phyloP scores from a whole-genome alignment of 1,140 invertebrate genomes.

The Gryon sp. region DNA sequence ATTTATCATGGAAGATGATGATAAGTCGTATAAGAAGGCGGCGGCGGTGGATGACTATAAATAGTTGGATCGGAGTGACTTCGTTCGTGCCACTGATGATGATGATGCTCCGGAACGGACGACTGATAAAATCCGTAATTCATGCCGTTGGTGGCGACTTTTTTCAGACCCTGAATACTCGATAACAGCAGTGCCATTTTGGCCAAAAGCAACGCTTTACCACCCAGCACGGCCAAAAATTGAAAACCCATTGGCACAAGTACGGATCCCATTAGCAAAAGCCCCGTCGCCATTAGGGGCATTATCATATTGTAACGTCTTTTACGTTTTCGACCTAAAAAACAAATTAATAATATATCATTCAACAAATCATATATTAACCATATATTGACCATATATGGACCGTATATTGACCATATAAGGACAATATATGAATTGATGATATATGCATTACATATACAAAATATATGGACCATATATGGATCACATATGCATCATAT shows the following conservation, averaged over 20 bases:
- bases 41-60: neutral
- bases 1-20: slow-evolving; percentile 7
- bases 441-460: too few relatives aligned
- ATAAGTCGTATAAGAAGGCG: slow-evolving; percentile 4
- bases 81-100: slow-evolving; percentile 77
- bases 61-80: slow-evolving; percentile 58
- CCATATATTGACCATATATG: too few relatives aligned
- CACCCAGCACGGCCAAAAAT: slow-evolving; percentile 87
- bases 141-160: slow-evolving; percentile 77
- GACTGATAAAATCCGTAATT: slow-evolving; percentile 77
- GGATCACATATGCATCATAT: too few relatives aligned
- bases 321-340: slow-evolving; percentile 72
- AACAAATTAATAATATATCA: too few relatives aligned
- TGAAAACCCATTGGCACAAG: slow-evolving; percentile 88
- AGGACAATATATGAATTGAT: too few relatives aligned
- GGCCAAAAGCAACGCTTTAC: slow-evolving; percentile 86
- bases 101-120: slow-evolving; percentile 57
- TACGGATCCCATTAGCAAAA: slow-evolving; percentile 85
- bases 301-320: slow-evolving; percentile 82
- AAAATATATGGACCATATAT: too few relatives aligned
- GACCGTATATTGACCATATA: too few relatives aligned
- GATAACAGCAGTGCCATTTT: slow-evolving; percentile 88
- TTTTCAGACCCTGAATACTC: slow-evolving; percentile 87
- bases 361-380: too few relatives aligned
- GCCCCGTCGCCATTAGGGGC: slow-evolving; percentile 86